Evolutionary conservation across 1,140 invertebrate genomes (phyloP).

Genomic region (Drosophila persimilis): DNA sequence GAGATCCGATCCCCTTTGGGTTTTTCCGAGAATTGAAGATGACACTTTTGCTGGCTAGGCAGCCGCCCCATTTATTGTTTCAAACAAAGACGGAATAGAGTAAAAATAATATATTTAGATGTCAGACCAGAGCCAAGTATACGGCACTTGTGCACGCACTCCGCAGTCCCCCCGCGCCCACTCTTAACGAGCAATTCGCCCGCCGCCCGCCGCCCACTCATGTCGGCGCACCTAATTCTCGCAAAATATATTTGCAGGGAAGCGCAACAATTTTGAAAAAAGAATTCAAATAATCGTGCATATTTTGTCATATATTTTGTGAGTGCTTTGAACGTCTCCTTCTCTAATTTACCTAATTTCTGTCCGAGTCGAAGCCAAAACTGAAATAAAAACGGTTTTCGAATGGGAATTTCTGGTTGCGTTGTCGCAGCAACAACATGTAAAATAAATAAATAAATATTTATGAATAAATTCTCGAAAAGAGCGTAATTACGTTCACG

Average conservation of each 20-base stretch:
- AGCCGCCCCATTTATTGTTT: constrained; percentile 10
- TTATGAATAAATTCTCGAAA: constrained; percentile 68
- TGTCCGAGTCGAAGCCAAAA: constrained; percentile 43
- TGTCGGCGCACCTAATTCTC: constrained; percentile 63
- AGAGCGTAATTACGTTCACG: constrained; percentile 51
- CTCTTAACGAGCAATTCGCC: not conserved
- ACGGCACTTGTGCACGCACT: constrained; percentile 66
- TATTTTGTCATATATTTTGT: constrained; percentile 34
- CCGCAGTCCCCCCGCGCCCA: constrained; percentile 1
- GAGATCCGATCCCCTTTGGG: not conserved
- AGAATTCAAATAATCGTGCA: constrained; percentile 45
- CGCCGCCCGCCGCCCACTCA: constrained; percentile 23
- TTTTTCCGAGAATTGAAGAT: constrained; percentile 31
- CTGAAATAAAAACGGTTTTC: constrained; percentile 32
- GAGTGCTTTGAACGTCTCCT: constrained; percentile 51
- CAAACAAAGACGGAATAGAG: constrained; percentile 24
- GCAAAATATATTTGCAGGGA: constrained; percentile 35
- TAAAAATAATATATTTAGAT: constrained; percentile 36
- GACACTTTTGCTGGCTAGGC: constrained; percentile 27
- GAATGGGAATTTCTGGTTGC: constrained; percentile 45
- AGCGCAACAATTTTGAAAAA: constrained; percentile 21
- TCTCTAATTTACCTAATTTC: constrained; percentile 75
- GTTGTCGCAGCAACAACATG: constrained; percentile 59
- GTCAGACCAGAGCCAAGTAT: constrained; percentile 21
- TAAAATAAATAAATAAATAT: constrained; percentile 58